Evolutionary conservation across 2,113 vertebrate genomes (phyloP), one percentile per base, ranked within the genome.

Genomic region (Rhea pennata): DNA sequence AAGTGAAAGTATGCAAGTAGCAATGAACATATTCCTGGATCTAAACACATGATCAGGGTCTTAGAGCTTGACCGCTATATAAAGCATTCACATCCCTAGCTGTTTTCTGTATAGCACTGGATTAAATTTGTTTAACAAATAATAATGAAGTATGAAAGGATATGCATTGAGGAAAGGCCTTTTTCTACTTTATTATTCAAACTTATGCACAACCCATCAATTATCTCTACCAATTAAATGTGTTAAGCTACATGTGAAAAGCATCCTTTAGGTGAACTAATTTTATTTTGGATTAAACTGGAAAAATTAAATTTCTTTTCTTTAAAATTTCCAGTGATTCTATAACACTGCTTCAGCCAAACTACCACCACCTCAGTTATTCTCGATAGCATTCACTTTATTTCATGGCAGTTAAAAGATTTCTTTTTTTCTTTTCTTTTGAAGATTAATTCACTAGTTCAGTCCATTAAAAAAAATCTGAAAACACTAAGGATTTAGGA

Each of bases 191-290:
- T 73, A 40, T 6, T 73, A 21, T 54, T 54, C 70, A 53, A 54
- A 29, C 51, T 54, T 54, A 54, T 24, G 21, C 36, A 53, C n/a
- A 36, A 40, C 9, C 36, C 26, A 44, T 21, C 59, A 84, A 24
- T 48, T 75, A 61, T 2, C 48, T 6, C 11, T 16, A 59, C 17
- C 2, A 1, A 58, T 72, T 58, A 59, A 0, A 0, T 12, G 2
- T n/a, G 14, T 51, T 80, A 67, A 90, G 51, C 16, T 14, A 42
- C 13, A 22, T 0, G 1, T 29, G 39, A 59, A 90, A 87, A 87
- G 12, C 14, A 33, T n/a, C 75, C 61, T 74, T 65, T 31, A 82
- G 39, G 46, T 36, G 2, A 56, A 88, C 7, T 75, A 12, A 61
- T 81, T 90, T 94, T 84, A 67, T 56, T 24, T 11, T n/a, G 5